These are phyloP conservation scores for Sparidentex hasta DNA, from an alignment of 2,797 vertebrate species.

Conservation along the genomic window DNA sequence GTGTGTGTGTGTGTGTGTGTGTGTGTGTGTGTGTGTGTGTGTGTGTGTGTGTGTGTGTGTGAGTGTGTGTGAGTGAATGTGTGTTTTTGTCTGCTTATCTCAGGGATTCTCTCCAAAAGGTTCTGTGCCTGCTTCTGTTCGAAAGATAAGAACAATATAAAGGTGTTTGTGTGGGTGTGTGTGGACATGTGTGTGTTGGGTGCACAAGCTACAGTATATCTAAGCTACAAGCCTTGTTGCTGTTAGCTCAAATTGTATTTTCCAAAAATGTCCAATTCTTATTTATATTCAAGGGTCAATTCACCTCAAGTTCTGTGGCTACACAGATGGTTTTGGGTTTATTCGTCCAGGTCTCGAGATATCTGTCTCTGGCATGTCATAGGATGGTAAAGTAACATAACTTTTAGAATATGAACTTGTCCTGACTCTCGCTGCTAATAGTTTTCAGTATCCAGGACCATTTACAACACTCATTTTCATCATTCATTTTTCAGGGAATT, in stretches of 20 bases:
- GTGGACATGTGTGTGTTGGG: background rate
- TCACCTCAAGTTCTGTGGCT: background rate
- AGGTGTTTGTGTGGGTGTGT: background rate
- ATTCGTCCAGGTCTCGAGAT: background rate
- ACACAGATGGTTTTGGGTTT: background rate
- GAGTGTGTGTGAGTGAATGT: background rate
- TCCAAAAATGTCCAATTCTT: background rate
- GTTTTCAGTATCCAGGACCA: background rate
- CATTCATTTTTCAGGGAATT: background rate
- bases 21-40: constrained; percentile 8
- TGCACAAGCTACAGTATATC: no score
- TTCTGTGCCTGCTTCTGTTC: constrained; percentile 2
- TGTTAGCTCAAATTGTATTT: background rate
- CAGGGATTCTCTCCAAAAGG: constrained; percentile 9
- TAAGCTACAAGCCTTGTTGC: background rate
- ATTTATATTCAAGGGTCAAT: background rate
- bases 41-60: constrained; percentile 15
- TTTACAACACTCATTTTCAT: background rate
- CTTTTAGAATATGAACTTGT: background rate
- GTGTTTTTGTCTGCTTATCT: constrained; percentile 9
- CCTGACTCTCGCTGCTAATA: background rate
- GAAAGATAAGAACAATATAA: constrained; percentile 25
- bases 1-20: constrained; percentile 13
- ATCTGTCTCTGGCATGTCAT: no score
- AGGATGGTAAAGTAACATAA: background rate